These are phyloP conservation scores for Ophioninae sp. DNA, from an alignment of 2,888 invertebrate genomes.

Conservation along the genomic window DNA sequence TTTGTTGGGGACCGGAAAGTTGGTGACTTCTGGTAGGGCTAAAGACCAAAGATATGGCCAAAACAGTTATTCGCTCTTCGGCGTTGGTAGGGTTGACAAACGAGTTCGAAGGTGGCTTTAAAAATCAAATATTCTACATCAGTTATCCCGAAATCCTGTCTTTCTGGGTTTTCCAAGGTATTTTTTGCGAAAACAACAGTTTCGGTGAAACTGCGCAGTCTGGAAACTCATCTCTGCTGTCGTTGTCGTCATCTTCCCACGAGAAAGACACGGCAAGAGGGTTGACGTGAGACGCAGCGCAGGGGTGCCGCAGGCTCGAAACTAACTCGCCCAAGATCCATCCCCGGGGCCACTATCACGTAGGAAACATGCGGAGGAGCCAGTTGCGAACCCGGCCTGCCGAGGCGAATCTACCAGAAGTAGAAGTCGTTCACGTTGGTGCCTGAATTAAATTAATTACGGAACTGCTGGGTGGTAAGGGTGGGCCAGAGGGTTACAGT, in stretches of 20 bases:
- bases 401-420: slow-evolving; percentile 55
- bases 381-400: slow-evolving; percentile 50
- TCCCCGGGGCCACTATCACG: slow-evolving; percentile 21
- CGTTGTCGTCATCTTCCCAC: slow-evolving; percentile 28
- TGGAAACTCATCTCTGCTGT: neutral
- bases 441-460: slow-evolving; percentile 68
- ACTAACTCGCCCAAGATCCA: slow-evolving; percentile 43
- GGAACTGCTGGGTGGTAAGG: slow-evolving; percentile 48
- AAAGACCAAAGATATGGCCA: too few relatives aligned
- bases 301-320: slow-evolving; percentile 57
- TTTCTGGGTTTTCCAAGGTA: neutral
- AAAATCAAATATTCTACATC: neutral
- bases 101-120: neutral
- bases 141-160: neutral
- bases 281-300: slow-evolving; percentile 21
- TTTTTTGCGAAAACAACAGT: neutral
- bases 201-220: neutral
- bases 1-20: neutral
- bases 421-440: slow-evolving; percentile 61
- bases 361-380: slow-evolving; percentile 24
- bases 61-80: too few relatives aligned
- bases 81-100: too few relatives aligned
- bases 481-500: slow-evolving; percentile 51
- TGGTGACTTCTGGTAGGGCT: too few relatives aligned
- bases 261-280: slow-evolving; percentile 18